These are phyloP conservation scores for Knipowitschia caucasica DNA, from an alignment of 2,797 vertebrate genomes.

Conservation along the genomic window DNA sequence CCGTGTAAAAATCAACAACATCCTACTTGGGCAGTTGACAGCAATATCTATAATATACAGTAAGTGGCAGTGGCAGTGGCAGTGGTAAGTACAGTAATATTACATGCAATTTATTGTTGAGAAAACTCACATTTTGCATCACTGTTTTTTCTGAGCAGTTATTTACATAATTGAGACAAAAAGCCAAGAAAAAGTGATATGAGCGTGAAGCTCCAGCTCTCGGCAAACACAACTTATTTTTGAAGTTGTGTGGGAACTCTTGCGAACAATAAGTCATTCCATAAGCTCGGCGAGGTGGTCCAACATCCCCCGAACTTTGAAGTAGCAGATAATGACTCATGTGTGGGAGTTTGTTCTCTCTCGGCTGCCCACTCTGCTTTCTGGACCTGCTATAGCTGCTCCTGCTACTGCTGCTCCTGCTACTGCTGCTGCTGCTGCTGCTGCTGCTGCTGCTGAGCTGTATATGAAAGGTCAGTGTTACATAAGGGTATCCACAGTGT, in stretches of 20 bases:
- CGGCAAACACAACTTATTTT: neutral
- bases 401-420: slow-evolving; percentile 8
- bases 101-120: no score
- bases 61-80: no score
- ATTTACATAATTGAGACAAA: neutral
- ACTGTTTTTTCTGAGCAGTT: no score
- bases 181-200: no score
- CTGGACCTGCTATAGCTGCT: slow-evolving; percentile 28
- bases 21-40: no score
- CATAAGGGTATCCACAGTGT: no score
- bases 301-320: neutral
- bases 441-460: no score
- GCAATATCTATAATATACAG: no score
- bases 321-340: slow-evolving; percentile 8
- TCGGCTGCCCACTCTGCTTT: slow-evolving; percentile 30
- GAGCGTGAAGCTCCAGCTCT: neutral
- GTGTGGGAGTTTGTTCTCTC: slow-evolving; percentile 14
- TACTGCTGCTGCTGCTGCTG: slow-evolving; percentile 7
- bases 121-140: no score
- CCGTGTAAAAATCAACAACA: no score
- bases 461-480: slow-evolving; percentile 50
- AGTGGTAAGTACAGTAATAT: no score
- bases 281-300: slow-evolving; percentile 9
- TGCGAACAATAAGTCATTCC: neutral
- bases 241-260: neutral